A percentile compares a stretch with the other conserved stretches of the same genome.
These are phyloP conservation scores for Morinoia aosen DNA, from an alignment of 2,888 invertebrate species.

Conservation along the genomic window DNA sequence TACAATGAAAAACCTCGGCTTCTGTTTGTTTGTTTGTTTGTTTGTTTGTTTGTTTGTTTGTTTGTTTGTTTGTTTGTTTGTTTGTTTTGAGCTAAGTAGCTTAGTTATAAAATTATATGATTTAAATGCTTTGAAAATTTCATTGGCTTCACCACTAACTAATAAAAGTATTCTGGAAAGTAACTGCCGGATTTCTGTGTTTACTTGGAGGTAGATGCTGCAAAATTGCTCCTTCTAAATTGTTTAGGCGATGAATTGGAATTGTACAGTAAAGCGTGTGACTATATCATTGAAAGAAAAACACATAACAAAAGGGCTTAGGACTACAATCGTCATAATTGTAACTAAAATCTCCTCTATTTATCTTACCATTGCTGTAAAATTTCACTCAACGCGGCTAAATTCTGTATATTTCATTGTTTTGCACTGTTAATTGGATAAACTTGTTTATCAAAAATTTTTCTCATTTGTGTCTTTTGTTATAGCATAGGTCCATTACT, in stretches of 20 bases:
- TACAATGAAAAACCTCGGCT: too few relatives aligned
- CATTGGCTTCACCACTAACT: not conserved
- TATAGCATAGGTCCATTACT: not conserved
- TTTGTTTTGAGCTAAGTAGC: too few relatives aligned
- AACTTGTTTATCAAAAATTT: not conserved
- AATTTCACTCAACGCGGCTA: too few relatives aligned
- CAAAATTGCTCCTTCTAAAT: not conserved
- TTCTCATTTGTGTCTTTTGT: not conserved
- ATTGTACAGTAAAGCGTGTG: not conserved
- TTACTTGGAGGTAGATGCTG: not conserved
- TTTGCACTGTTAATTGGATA: not conserved
- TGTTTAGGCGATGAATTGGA: not conserved
- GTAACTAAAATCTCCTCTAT: too few relatives aligned
- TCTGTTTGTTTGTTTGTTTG: too few relatives aligned
- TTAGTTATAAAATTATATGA: too few relatives aligned
- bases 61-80: too few relatives aligned
- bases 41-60: too few relatives aligned
- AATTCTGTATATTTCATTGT: too few relatives aligned
- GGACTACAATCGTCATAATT: too few relatives aligned
- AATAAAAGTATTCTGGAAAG: not conserved
- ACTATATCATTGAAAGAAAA: not conserved
- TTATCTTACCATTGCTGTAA: too few relatives aligned
- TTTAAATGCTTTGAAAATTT: not conserved
- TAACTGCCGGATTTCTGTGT: not conserved
- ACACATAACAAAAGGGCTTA: not conserved